Evolutionary conservation across 2,888 invertebrate genomes (phyloP), one percentile per base, ranked within the genome.

Genomic region (Hypercompe scribonia): DNA sequence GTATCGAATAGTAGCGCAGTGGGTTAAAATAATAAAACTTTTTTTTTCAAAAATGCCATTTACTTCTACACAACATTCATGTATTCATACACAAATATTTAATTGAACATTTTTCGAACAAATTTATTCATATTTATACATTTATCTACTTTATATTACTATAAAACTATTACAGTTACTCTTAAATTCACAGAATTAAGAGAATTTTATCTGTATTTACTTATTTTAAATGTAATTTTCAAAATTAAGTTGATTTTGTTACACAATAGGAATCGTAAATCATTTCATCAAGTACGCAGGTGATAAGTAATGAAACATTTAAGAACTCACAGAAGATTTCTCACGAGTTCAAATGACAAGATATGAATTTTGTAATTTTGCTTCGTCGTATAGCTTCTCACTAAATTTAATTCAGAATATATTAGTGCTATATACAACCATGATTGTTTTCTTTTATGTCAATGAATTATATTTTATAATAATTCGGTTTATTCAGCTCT

Each of bases 11-110:
- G n/a, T n/a, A 61, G 58, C 5, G 31, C 5, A 3, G 13, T 18
- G 28, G 4, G n/a, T 24, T 1, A 18, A 39, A 33, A 72, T 46
- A 13, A 75, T 77, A 80, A 46, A 67, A 39, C 58, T 39, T 31
- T 46, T 66, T 70, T 33, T 54, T 78, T 83, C 69, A 68, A 78
- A 83, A 84, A 84, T 84, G 82, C 78, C 69, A 50, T 83, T 84
- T 86, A 82, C 79, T 79, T 85, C 83, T 86, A 83, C 82, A 73
- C 80, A 74, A 84, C 83, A 87, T 84, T 83, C 77, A 87, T 76
- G 80, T 79, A 84, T 81, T 78, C 76, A 78, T 70, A 85, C 83
- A 86, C 78, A 79, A 79, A 81, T 79, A 82, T 79, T 74, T 79
- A 80, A 86, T 82, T 82, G 78, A 85, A 83, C 82, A 82, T 85